These are phyloP conservation scores for Tetragonisca angustula DNA, from an alignment of 2,888 invertebrate species.

Conservation along the genomic window DNA sequence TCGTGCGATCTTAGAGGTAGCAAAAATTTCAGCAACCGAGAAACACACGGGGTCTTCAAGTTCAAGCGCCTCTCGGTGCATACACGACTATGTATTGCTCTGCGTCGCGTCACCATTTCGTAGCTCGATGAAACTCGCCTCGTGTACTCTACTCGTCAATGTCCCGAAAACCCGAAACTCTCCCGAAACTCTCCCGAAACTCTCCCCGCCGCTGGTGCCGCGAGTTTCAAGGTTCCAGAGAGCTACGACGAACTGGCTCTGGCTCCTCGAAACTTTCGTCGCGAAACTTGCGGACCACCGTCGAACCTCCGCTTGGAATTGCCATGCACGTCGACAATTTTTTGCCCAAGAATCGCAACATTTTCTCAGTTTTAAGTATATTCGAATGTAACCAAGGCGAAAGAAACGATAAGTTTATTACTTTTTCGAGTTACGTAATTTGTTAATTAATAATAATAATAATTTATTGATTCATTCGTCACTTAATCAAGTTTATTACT, in stretches of 20 bases:
- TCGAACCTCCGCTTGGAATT: not conserved
- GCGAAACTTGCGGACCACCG: not conserved
- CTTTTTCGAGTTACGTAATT: too few species aligned
- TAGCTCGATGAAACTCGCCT: not conserved
- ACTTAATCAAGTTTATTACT: too few species aligned
- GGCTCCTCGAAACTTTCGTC: not conserved
- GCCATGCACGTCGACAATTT: too few species aligned
- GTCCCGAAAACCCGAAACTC: not conserved
- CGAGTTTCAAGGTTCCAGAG: conserved; percentile 7
- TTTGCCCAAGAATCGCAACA: too few species aligned
- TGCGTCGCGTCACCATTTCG: not conserved
- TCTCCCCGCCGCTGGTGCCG: too few species aligned
- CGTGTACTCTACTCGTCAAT: not conserved
- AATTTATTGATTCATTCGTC: too few species aligned
- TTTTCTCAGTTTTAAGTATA: too few species aligned
- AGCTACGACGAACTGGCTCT: too few species aligned
- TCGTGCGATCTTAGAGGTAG: not conserved
- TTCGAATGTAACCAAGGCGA: too few species aligned
- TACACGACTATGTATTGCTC: not conserved
- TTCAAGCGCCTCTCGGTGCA: conserved; percentile 12
- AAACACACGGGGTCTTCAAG: conserved; percentile 2
- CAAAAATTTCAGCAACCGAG: conserved; percentile 1
- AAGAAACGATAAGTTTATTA: too few species aligned
- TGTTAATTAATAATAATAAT: too few species aligned
- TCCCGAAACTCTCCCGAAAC: not conserved